phyloP scores from a whole-genome alignment of 1,140 invertebrate species.

The Lethrus apterus region DNA sequence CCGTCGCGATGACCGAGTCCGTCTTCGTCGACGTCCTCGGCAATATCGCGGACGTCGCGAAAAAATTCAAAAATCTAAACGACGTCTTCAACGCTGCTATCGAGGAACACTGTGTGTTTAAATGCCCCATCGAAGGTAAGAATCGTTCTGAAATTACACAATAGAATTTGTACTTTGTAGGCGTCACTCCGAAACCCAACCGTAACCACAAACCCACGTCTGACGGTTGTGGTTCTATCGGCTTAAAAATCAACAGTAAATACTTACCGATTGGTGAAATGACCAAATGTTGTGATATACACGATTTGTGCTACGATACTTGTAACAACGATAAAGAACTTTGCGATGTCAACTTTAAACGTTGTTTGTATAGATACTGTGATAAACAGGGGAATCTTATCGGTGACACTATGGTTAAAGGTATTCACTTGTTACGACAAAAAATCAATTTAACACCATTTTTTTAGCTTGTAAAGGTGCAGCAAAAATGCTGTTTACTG shows the following conservation, averaged over 20 bases:
- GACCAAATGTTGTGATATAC: conserved; percentile 75
- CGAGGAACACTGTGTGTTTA: conserved; percentile 71
- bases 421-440: conserved; percentile 31
- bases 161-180: conserved; percentile 41
- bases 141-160: conserved; percentile 16
- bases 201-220: conserved; percentile 62
- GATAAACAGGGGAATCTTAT: conserved; percentile 56
- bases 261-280: conserved; percentile 69
- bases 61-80: conserved; percentile 67
- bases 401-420: conserved; percentile 56
- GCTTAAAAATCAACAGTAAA: conserved; percentile 63
- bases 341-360: conserved; percentile 80
- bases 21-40: conserved; percentile 68
- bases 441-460: conserved; percentile 4
- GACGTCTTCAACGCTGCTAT: conserved; percentile 77
- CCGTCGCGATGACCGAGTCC: conserved; percentile 66
- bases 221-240: conserved; percentile 77
- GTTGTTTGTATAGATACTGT: conserved; percentile 77
- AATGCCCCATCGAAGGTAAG: conserved; percentile 60
- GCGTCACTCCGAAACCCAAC: conserved; percentile 57
- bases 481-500: conserved; percentile 74
- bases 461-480: conserved; percentile 69
- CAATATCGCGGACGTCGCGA: conserved; percentile 67
- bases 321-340: conserved; percentile 78
- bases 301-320: conserved; percentile 86